Evolutionary conservation across 1,140 invertebrate species (phyloP).

Genomic region (Sitobion miscanthi): DNA sequence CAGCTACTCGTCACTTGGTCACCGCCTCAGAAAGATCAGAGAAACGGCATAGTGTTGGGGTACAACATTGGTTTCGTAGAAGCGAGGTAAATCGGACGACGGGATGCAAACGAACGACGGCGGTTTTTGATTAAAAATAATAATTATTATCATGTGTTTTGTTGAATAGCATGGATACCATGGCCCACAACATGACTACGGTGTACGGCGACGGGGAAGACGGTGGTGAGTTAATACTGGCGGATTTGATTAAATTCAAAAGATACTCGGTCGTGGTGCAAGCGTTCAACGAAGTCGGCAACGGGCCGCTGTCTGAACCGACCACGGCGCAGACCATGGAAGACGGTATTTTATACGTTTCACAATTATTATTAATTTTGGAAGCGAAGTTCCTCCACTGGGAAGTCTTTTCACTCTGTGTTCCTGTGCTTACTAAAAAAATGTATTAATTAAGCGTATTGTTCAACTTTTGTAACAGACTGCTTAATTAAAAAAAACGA

Average conservation of each 20-base stretch:
- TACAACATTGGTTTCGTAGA: conserved; percentile 70
- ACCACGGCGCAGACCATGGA: conserved; percentile 79
- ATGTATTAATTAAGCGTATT: too few species aligned
- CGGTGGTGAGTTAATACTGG: conserved; percentile 70
- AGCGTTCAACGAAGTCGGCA: conserved; percentile 84
- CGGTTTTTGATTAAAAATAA: too few species aligned
- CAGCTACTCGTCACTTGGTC: conserved; percentile 80
- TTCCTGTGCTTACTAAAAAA: too few species aligned
- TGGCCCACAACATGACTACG: conserved; percentile 72
- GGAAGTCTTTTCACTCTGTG: too few species aligned
- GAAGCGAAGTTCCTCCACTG: too few species aligned
- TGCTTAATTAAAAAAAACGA: too few species aligned
- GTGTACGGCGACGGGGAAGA: conserved; percentile 74
- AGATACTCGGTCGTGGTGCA: conserved; percentile 82
- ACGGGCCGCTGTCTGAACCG: conserved; percentile 79
- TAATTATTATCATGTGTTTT: not conserved
- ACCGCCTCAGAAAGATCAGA: conserved; percentile 71
- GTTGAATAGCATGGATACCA: conserved; percentile 34
- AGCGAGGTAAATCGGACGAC: conserved; percentile 58
- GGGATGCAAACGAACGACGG: too few species aligned
- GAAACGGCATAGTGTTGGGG: conserved; percentile 77
- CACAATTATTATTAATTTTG: not conserved
- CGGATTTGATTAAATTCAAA: conserved; percentile 77
- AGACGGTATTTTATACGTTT: conserved; percentile 69
- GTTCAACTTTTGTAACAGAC: too few species aligned